Base-by-base conservation (phyloP, 2,113 vertebrate species). In the Puffinus mauretanicus region DNA sequence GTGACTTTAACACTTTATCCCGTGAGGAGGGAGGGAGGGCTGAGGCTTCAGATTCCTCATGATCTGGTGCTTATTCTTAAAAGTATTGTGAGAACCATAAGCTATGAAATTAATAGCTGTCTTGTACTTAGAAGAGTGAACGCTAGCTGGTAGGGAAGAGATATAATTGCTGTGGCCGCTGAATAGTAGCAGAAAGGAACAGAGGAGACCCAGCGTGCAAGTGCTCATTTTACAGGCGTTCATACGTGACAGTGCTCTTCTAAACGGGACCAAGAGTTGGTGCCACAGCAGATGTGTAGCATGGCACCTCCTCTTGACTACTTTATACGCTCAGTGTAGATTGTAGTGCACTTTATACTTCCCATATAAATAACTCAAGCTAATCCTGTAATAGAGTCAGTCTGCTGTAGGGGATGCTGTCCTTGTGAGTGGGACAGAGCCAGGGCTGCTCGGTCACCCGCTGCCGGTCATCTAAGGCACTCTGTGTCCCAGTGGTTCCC, bases 261-360 rank as follows among this genome's bases (percentile, higher is more conserved):
- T 3, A 10, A 17, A 15, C 6, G 32, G 36, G 67, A 27, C 58
- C 34, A 1, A 7, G 20, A 54, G n/a, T 6, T 25, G 5, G 40
- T 34, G 42, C 47, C n/a, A 2, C 46, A 16, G 29, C 34, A 5
- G 1, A 10, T 1, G 42, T 5, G 32, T 13, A 22, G 64, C 11
- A 4, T 1, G 25, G 54, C 75, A 13, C 29, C 61, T 67, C 29
- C 62, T 25, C 46, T 18, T 11, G 3, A 2, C 69, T 15, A 2
- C 44, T 22, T 5, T 7, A 2, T 17, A 1, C 8, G 24, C 40
- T n/a, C 38, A 3, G 30, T 2, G 5, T n/a, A 17, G 24, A 3
- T 6, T 5, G 16, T 4, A 1, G 34, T 1, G 19, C 12, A 0
- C 60, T 27, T 30, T 5, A 2, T 9, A 8, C 13, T 20, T 34